These are phyloP conservation scores for Mus caroli DNA, from an alignment of 2,797 vertebrate species.

Conservation along the genomic window DNA sequence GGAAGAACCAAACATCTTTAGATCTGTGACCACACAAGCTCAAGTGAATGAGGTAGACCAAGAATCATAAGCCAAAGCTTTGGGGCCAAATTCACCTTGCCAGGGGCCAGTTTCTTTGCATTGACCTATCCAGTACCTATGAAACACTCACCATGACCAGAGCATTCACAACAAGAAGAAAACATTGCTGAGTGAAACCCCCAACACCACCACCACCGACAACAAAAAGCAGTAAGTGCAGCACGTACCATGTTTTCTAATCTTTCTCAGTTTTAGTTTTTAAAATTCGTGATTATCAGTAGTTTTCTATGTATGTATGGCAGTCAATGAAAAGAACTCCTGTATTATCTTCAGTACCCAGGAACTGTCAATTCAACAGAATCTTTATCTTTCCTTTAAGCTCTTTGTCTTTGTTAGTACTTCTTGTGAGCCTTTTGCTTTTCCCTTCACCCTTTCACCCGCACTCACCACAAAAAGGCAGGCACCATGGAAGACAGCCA, in stretches of 20 bases:
- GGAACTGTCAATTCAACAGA: neutral
- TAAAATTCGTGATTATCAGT: slow-evolving; percentile 50
- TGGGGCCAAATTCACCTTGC: neutral
- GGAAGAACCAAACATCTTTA: neutral
- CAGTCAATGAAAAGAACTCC: slow-evolving; percentile 11
- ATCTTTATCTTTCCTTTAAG: neutral
- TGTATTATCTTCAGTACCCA: neutral
- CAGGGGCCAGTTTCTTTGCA: neutral
- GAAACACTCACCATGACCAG: neutral
- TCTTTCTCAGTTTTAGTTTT: neutral
- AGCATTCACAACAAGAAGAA: neutral
- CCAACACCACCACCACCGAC: neutral
- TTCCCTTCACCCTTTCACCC: neutral
- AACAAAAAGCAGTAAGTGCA: neutral
- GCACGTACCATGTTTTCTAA: slow-evolving; percentile 14
- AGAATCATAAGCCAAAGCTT: neutral
- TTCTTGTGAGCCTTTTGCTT: neutral
- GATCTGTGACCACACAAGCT: neutral
- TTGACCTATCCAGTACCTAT: neutral
- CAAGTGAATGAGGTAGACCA: neutral
- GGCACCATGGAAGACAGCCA: no score
- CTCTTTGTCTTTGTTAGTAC: neutral
- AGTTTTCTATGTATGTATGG: slow-evolving; percentile 1
- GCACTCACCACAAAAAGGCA: neutral
- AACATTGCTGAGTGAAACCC: neutral